Conservation (phyloP, 2,113 vertebrate genomes). For the Daboia siamensis region DNA sequence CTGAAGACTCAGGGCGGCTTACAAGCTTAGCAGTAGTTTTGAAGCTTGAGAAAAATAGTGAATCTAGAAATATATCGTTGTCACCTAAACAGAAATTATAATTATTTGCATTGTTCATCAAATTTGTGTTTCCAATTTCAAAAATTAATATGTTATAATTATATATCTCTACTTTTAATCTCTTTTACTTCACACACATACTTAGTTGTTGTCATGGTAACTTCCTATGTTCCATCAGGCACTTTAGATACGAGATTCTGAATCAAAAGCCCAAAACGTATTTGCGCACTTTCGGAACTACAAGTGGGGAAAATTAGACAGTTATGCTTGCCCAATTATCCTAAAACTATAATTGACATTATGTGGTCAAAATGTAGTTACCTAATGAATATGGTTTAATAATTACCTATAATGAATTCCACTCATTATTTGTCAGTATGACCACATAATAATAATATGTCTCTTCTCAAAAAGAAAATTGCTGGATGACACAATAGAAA, state of each 20-base stretch:
- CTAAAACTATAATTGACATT: background rate
- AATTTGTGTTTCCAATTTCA: background rate
- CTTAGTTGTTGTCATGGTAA: slow-evolving; percentile 4
- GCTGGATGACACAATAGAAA: background rate
- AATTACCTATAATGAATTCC: background rate
- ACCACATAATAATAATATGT: background rate
- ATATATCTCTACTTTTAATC: background rate
- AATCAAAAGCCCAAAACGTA: background rate
- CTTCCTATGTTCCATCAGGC: background rate
- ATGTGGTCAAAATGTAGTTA: background rate
- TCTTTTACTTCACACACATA: background rate
- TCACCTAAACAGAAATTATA: background rate
- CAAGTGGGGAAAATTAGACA: background rate
- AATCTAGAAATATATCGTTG: background rate
- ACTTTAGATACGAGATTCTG: background rate
- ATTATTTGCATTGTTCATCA: background rate
- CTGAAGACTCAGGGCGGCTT: too few species aligned
- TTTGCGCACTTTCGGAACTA: background rate
- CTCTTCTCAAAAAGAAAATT: background rate
- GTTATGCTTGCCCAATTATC: background rate
- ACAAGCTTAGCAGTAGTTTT: too few species aligned
- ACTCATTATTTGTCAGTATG: background rate
- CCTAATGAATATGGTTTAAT: background rate
- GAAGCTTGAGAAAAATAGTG: background rate
- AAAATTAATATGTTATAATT: background rate